phyloP scores from a whole-genome alignment of 2,797 vertebrate species.

The Cyclura pinguis region DNA sequence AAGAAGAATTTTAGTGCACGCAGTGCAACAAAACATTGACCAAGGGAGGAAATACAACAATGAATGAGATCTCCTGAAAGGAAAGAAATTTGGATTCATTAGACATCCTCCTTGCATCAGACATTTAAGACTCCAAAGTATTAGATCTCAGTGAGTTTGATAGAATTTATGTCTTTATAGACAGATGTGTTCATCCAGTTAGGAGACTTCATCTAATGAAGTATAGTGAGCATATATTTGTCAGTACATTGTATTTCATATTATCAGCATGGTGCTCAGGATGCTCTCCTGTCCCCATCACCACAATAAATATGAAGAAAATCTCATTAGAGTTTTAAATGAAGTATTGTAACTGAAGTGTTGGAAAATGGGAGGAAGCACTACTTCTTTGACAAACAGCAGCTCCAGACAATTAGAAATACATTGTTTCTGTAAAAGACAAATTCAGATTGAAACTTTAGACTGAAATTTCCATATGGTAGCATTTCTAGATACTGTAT shows the following conservation, averaged over 20 bases:
- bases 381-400: neutral
- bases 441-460: neutral
- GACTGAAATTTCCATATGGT: neutral
- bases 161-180: neutral
- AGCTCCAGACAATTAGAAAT: slow-evolving; percentile 19
- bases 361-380: neutral
- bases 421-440: neutral
- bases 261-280: neutral
- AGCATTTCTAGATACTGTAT: neutral
- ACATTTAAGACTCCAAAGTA: neutral
- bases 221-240: neutral
- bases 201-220: neutral
- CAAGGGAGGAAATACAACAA: neutral
- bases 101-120: neutral
- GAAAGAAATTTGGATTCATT: neutral
- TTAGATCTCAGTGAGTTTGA: neutral
- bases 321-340: slow-evolving; percentile 20
- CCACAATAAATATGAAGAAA: neutral
- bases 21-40: neutral
- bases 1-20: neutral
- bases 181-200: neutral
- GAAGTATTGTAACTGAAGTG: neutral
- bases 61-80: neutral
- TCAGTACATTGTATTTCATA: neutral
- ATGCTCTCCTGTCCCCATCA: neutral